These are phyloP conservation scores for Erythrocercus mccallii DNA, from an alignment of 2,113 vertebrate genomes.

Conservation along the genomic window DNA sequence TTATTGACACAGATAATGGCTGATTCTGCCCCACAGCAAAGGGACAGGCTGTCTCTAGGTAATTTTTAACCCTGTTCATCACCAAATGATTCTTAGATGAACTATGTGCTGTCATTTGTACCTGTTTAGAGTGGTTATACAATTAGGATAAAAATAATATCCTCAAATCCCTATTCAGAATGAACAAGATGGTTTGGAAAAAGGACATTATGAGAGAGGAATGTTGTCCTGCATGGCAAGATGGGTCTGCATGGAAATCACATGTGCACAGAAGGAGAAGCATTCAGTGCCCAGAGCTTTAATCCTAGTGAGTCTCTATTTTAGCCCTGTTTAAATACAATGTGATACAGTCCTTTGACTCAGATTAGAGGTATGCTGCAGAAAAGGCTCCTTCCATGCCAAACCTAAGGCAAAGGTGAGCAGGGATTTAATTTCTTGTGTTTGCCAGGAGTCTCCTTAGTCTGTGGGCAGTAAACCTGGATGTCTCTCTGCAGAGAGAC, in stretches of 20 bases:
- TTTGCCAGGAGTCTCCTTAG: not conserved
- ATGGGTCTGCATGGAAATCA: not conserved
- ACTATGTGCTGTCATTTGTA: not conserved
- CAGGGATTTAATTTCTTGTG: not conserved
- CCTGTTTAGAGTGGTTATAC: not conserved
- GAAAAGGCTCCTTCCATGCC: not conserved
- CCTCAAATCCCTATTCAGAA: not conserved
- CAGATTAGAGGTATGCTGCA: not conserved
- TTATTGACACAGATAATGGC: not conserved
- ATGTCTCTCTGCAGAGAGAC: not conserved
- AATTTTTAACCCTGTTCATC: not conserved
- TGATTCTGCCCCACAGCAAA: not conserved
- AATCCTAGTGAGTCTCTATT: not conserved
- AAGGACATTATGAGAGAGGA: not conserved
- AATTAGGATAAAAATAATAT: not conserved
- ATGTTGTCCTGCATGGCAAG: not conserved
- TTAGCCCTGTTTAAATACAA: not conserved
- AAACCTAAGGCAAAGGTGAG: not conserved
- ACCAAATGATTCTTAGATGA: not conserved
- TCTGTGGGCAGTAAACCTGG: not conserved
- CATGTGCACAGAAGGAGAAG: not conserved
- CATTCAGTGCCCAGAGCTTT: not conserved
- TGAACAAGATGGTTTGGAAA: not conserved
- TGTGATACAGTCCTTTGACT: not conserved
- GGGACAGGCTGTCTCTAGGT: not conserved